Conservation (phyloP, 2,797 vertebrate species). For the Pempheris klunzingeri region DNA sequence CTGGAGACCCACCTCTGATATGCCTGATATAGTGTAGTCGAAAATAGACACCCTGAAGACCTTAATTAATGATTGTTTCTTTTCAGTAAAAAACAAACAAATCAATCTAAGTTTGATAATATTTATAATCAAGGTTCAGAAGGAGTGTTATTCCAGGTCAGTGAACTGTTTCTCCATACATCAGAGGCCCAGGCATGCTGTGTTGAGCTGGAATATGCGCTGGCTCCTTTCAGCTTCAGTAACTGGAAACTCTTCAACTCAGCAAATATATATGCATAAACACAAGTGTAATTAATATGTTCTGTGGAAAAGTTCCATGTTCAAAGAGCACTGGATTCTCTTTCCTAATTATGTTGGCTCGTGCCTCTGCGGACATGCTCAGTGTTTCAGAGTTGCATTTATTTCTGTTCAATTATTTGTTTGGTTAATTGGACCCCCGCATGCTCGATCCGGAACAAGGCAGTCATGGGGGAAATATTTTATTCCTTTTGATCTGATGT, state of each 20-base stretch:
- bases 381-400: conserved; percentile 80
- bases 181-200: conserved; percentile 38
- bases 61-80: neutral
- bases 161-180: conserved; percentile 26
- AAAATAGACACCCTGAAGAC: neutral
- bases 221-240: conserved; percentile 50
- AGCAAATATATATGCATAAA: conserved; percentile 71
- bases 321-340: conserved; percentile 79
- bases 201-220: conserved; percentile 43
- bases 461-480: conserved; percentile 82
- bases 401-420: conserved; percentile 88
- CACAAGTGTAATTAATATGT: conserved; percentile 78
- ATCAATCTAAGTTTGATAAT: conserved; percentile 10
- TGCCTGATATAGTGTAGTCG: neutral
- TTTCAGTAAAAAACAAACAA: conserved; percentile 1
- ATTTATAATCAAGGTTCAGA: conserved; percentile 27
- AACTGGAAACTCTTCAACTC: conserved; percentile 72
- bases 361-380: conserved; percentile 72
- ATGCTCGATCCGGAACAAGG: conserved; percentile 78
- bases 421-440: conserved; percentile 84
- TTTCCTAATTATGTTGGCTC: conserved; percentile 78
- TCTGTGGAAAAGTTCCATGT: conserved; percentile 73
- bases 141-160: conserved; percentile 25
- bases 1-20: too few relatives aligned
- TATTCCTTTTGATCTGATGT: conserved; percentile 86